A percentile compares a stretch with the other conserved stretches of the same genome.
These are phyloP conservation scores for Cenopis cana DNA, from an alignment of 2,888 invertebrate species.

Conservation along the genomic window DNA sequence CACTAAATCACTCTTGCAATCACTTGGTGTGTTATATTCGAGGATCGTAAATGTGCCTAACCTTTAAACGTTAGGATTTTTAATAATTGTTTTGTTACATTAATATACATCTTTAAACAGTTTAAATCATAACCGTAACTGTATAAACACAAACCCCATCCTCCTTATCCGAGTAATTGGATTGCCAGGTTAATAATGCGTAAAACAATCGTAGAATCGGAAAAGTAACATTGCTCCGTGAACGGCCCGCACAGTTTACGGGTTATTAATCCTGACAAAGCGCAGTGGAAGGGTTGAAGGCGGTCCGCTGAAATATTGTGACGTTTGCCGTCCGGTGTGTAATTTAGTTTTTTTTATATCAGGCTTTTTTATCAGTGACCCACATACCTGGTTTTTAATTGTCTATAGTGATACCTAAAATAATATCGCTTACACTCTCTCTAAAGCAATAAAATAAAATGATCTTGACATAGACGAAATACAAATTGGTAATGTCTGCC, in stretches of 20 bases:
- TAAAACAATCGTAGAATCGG: conserved; percentile 81
- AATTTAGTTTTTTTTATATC: conserved; percentile 19
- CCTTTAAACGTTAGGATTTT: conserved; percentile 31
- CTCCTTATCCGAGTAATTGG: conserved; percentile 79
- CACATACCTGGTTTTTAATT: conserved; percentile 3
- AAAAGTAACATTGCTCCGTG: conserved; percentile 68
- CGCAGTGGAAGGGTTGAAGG: conserved; percentile 77
- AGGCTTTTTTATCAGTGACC: conserved; percentile 14
- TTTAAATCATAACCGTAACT: conserved; percentile 44
- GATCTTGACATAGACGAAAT: neutral
- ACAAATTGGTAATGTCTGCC: neutral
- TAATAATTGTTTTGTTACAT: neutral
- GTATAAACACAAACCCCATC: conserved; percentile 56
- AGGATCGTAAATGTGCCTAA: conserved; percentile 8
- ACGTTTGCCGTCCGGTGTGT: conserved; percentile 57
- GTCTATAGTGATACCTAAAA: neutral
- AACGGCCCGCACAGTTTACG: conserved; percentile 68
- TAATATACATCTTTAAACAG: conserved; percentile 39
- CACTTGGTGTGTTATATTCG: neutral
- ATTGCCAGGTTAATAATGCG: conserved; percentile 83
- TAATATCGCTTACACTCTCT: neutral
- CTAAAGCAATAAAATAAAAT: conserved; percentile 2
- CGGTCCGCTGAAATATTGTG: conserved; percentile 76
- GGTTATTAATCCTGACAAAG: conserved; percentile 83
- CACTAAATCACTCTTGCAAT: neutral